These are phyloP conservation scores for Drosophila melanocephala DNA, from an alignment of 2,888 invertebrate species.

Conservation along the genomic window DNA sequence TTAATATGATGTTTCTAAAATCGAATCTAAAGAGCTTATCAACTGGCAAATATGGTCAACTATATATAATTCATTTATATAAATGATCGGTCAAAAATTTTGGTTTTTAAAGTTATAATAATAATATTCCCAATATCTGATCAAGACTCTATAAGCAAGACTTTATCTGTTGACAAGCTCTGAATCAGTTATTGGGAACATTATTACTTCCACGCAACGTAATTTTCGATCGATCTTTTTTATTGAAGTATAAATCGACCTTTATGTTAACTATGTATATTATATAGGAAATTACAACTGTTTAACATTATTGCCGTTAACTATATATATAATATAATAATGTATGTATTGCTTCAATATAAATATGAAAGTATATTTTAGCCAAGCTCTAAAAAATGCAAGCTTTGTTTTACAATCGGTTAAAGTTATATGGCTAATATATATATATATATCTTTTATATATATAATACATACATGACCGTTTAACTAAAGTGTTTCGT, in stretches of 20 bases:
- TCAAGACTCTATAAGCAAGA: not conserved
- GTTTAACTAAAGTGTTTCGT: not conserved
- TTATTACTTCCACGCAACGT: too few relatives aligned
- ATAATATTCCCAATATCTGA: not conserved
- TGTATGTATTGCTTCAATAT: not conserved
- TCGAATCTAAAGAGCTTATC: not conserved
- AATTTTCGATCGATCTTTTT: not conserved
- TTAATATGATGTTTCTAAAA: not conserved
- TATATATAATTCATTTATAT: not conserved
- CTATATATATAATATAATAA: not conserved
- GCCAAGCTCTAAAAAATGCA: not conserved
- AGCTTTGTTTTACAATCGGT: not conserved
- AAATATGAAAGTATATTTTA: not conserved
- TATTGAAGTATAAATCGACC: too few relatives aligned
- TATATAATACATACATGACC: not conserved
- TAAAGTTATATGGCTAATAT: not conserved
- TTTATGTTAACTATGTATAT: not conserved
- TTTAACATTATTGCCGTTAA: not conserved
- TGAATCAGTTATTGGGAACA: not conserved
- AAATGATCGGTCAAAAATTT: not conserved
- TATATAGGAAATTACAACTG: not conserved
- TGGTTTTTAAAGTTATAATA: too few relatives aligned
- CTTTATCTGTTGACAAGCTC: not conserved
- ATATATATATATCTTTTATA: not conserved
- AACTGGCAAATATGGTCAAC: not conserved